Evolutionary conservation across 64 coral and sea anemone species (phyloP), one percentile per base, ranked within the genome.

Genomic region (Montipora cactus): DNA sequence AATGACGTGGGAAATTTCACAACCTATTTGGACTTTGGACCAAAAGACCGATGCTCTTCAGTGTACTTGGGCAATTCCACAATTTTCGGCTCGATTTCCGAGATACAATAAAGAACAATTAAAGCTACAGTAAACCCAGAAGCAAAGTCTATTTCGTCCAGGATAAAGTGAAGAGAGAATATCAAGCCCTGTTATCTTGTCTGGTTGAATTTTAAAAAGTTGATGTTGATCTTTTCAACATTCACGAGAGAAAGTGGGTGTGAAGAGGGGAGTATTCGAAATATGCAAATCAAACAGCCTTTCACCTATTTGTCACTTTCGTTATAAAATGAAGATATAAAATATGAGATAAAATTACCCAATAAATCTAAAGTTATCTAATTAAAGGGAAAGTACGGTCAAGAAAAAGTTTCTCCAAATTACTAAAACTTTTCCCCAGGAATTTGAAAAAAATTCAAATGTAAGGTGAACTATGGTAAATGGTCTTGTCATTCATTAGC

Each of bases 1-100:
- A 72, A 71, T 86, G 82, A 86, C 82, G 82, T 86, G 82, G 62
- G 47, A 86, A 71, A 48, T 4, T 71, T 23, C 14, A n/a, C 44
- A 25, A 13, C 25, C 25, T 4, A 18, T 71, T 71, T 19, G 82
- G 71, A 73, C 82, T 86, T 86, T 86, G 82, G 82, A 86, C 82
- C 47, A 5, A 5, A 23, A 72, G 15, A 37, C 7, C 5, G 9
- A 8, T 46, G 53, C 7, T 0, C 9, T 14, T 47, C 8, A 9
- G 23, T 47, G 1, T 0, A 13, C 2, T 4, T 15, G 16, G 10
- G 18, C 2, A 37, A 37, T 37, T 37, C 37, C 49, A 3, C 5
- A 2, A 13, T 51, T 86, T 86, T 86, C 82, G 15, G 47, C 66
- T 71, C 7, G 82, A 72, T 51, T 86, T 71, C 82, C 19, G 16